Percentiles rank a stretch among this genome's conserved stretches.
Evolutionary conservation across 2,113 vertebrate species (phyloP).

Genomic region (Silurus glanis): DNA sequence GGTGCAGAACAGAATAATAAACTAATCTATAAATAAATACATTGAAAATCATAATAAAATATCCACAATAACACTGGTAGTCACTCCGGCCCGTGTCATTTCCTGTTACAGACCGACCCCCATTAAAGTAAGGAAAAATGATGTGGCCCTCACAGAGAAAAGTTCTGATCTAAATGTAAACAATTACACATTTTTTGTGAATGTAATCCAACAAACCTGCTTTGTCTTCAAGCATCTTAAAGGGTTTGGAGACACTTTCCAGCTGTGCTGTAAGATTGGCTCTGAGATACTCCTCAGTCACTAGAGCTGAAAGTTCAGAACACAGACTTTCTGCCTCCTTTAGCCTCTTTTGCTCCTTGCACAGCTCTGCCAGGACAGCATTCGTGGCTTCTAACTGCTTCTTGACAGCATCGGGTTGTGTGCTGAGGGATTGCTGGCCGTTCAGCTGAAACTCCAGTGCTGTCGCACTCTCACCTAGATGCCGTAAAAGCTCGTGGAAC

Average conservation of each 20-base stretch:
- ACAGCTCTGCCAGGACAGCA: conserved; percentile 78
- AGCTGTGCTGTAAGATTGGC: conserved; percentile 87
- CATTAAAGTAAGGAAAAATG: too few relatives aligned
- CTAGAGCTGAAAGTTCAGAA: conserved; percentile 81
- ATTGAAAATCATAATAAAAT: too few relatives aligned
- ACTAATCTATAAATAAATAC: too few relatives aligned
- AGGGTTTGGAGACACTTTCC: conserved; percentile 84
- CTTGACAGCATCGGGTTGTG: conserved; percentile 84
- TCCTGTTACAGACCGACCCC: too few relatives aligned
- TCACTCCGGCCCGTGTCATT: too few relatives aligned
- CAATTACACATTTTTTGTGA: neutral
- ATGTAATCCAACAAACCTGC: conserved; percentile 79
- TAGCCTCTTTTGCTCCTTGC: conserved; percentile 81
- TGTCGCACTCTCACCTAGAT: conserved; percentile 74
- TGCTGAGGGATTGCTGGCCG: conserved; percentile 76
- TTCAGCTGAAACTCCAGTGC: conserved; percentile 80
- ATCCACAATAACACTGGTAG: too few relatives aligned
- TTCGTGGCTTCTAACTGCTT: conserved; percentile 84
- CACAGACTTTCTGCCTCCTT: conserved; percentile 80
- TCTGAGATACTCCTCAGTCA: conserved; percentile 92
- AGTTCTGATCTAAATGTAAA: neutral
- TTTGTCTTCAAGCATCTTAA: conserved; percentile 90
- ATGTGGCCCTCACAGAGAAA: too few relatives aligned
- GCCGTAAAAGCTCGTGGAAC: conserved; percentile 83
- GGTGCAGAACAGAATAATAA: too few relatives aligned